Percentiles rank a stretch among this genome's conserved stretches.
Evolutionary conservation across 2,113 vertebrate species (phyloP).

Genomic region (Eudyptes chrysolophus): DNA sequence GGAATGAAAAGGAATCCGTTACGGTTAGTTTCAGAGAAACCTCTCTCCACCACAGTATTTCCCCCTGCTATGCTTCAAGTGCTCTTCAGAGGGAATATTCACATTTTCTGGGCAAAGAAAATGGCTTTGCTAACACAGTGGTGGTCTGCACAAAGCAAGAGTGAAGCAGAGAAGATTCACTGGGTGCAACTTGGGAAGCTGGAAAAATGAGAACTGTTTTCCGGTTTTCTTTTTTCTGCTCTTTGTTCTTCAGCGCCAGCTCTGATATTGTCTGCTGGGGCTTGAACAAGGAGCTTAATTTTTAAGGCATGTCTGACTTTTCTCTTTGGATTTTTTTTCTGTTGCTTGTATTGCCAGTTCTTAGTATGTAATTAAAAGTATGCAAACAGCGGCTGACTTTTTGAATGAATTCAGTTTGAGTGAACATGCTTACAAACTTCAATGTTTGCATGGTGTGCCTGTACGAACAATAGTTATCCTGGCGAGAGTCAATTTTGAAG

Average conservation of each 20-base stretch:
- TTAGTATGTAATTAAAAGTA: conserved; percentile 12
- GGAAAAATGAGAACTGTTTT: conserved; percentile 5
- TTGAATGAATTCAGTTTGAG: neutral
- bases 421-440: neutral
- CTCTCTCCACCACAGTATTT: neutral
- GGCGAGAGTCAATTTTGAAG: neutral
- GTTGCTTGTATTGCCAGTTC: neutral
- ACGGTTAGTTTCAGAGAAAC: neutral
- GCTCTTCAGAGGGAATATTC: conserved; percentile 40
- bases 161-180: neutral
- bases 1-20: conserved; percentile 25
- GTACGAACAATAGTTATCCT: neutral
- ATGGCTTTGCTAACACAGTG: neutral
- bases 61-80: neutral
- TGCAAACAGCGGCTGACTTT: neutral
- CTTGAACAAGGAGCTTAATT: conserved; percentile 1
- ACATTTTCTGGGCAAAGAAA: conserved; percentile 24
- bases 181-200: neutral
- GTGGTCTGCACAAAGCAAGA: conserved; percentile 1
- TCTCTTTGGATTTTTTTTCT: neutral
- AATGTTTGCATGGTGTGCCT: neutral
- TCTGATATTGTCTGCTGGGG: neutral
- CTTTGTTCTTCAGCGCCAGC: neutral
- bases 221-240: neutral
- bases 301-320: conserved; percentile 13